A percentile compares a stretch with the other conserved stretches of the same genome.
These are phyloP conservation scores for Urocyon cinereoargenteus DNA, from an alignment of 2,797 vertebrate species.

Conservation along the genomic window DNA sequence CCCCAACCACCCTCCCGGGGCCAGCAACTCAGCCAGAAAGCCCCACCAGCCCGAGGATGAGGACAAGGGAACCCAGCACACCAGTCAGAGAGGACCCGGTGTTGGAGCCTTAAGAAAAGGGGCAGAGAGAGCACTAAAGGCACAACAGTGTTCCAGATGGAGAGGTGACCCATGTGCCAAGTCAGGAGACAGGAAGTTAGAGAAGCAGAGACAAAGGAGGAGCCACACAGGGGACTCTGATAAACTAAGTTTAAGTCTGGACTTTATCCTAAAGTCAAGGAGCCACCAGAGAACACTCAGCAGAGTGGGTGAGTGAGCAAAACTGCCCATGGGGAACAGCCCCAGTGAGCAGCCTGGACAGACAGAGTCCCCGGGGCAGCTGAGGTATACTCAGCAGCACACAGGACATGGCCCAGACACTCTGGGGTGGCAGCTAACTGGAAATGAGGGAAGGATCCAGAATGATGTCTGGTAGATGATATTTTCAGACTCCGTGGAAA, in stretches of 20 bases:
- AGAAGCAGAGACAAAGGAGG: neutral
- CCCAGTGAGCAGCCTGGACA: accelerated
- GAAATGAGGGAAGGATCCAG: neutral
- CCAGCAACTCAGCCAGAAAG: neutral
- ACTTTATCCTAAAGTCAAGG: neutral
- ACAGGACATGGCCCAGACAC: neutral
- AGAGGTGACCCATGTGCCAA: no score
- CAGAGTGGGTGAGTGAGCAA: no score
- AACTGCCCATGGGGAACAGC: no score
- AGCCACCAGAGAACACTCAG: no score
- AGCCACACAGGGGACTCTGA: no score
- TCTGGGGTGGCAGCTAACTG: neutral
- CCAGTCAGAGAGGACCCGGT: accelerated
- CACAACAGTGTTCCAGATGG: accelerated
- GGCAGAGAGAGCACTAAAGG: accelerated
- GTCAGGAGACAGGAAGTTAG: neutral
- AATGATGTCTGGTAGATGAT: neutral
- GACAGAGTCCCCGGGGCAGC: neutral
- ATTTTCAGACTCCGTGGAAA: neutral
- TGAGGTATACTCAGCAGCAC: neutral
- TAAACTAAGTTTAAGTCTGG: neutral
- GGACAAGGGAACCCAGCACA: neutral
- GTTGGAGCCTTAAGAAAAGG: neutral
- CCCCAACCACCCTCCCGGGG: no score
- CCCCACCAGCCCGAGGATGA: neutral